Conservation (phyloP, 1,140 invertebrate species). For the Phymastichus coffea region DNA sequence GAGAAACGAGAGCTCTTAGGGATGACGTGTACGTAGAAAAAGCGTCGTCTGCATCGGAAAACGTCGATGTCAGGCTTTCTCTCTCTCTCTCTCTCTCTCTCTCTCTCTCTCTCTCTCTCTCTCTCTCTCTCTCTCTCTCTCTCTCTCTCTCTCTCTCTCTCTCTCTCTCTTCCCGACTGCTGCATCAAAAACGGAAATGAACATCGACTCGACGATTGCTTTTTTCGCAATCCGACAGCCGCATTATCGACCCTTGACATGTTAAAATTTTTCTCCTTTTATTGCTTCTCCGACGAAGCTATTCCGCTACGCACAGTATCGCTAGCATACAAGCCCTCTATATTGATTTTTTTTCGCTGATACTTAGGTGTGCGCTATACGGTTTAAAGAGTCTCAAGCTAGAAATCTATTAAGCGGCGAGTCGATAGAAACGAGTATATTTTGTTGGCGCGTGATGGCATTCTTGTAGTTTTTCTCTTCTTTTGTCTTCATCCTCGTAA, state of each 20-base stretch:
- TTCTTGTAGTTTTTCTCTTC: too few species aligned
- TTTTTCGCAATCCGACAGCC: not conserved
- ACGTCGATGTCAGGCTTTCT: conserved; percentile 1
- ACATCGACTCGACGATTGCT: not conserved
- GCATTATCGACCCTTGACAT: not conserved
- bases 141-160: too few species aligned
- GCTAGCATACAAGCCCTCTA: too few species aligned
- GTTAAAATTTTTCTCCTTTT: conserved; percentile 1
- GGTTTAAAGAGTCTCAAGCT: not conserved
- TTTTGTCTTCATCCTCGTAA: not conserved
- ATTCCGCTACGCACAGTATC: too few species aligned
- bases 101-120: too few species aligned
- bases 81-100: too few species aligned
- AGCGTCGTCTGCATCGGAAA: not conserved
- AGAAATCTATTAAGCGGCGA: conserved; percentile 12
- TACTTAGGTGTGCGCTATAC: not conserved
- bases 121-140: too few species aligned
- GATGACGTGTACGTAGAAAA: too few species aligned
- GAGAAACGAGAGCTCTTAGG: too few species aligned
- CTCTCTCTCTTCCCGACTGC: too few species aligned
- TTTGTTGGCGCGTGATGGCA: not conserved
- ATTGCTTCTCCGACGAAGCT: too few species aligned
- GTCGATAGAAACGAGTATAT: conserved; percentile 1
- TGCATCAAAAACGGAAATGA: not conserved
- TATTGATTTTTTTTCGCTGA: not conserved